A percentile compares a stretch with the other conserved stretches of the same genome.
These are phyloP conservation scores for Diadema setosum DNA, from an alignment of 35 echinoderm and acorn worm species.

Conservation along the genomic window DNA sequence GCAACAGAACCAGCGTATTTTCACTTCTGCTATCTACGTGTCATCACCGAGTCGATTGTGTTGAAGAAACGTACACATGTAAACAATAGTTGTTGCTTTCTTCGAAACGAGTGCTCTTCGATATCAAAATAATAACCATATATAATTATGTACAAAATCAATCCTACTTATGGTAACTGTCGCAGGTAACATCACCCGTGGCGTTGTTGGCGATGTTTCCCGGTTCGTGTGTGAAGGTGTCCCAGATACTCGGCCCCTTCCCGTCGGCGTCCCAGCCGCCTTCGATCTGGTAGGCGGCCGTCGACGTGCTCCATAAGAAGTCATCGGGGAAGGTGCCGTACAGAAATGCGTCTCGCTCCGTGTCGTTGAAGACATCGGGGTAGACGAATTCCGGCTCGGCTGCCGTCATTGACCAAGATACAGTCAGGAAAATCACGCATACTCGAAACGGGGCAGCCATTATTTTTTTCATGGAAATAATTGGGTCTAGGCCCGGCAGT, in stretches of 20 bases:
- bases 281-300: constrained; percentile 85
- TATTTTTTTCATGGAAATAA: too few relatives aligned
- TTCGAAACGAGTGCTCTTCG: too few relatives aligned
- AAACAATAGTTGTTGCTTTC: too few relatives aligned
- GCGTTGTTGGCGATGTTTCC: constrained; percentile 28
- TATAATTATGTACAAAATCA: too few relatives aligned
- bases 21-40: too few relatives aligned
- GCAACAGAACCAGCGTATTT: too few relatives aligned
- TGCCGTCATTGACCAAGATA: not conserved
- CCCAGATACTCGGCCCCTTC: constrained; percentile 93
- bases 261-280: constrained; percentile 87
- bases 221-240: constrained; percentile 37
- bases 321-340: constrained; percentile 68
- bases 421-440: not conserved
- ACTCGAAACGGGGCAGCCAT: too few relatives aligned
- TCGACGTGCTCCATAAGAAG: constrained; percentile 74
- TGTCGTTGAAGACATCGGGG: constrained; percentile 77
- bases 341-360: constrained; percentile 64
- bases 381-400: constrained; percentile 46
- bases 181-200: constrained; percentile 89
- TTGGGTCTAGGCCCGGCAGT: too few relatives aligned
- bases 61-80: too few relatives aligned
- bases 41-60: too few relatives aligned
- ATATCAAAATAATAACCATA: too few relatives aligned
- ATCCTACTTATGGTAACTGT: constrained; percentile 86